phyloP scores from a whole-genome alignment of 2,113 vertebrate species.

The Nibea albiflora region DNA sequence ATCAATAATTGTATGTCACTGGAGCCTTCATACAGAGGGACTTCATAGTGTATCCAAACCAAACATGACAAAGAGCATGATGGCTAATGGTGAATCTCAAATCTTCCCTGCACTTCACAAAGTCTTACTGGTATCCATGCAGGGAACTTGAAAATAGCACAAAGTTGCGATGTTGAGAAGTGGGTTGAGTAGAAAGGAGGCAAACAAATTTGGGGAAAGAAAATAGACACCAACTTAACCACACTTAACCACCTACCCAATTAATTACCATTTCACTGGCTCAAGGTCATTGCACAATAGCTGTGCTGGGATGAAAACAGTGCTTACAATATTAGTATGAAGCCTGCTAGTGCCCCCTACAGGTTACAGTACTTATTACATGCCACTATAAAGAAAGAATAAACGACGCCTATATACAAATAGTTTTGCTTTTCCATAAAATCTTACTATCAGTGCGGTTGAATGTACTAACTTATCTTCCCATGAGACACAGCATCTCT shows the following conservation, averaged over 20 bases:
- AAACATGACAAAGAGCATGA: background rate
- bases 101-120: background rate
- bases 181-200: background rate
- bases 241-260: background rate
- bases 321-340: background rate
- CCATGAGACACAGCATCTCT: background rate
- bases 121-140: background rate
- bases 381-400: background rate
- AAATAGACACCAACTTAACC: background rate
- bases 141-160: background rate
- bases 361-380: slow-evolving; percentile 10
- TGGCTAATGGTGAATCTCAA: background rate
- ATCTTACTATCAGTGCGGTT: background rate
- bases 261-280: background rate
- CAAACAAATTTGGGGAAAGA: background rate
- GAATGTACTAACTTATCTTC: background rate
- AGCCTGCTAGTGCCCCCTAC: slow-evolving; percentile 35
- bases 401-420: background rate
- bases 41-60: too few species aligned
- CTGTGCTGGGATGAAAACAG: background rate
- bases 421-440: too few species aligned
- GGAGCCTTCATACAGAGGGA: too few species aligned
- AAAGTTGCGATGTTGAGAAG: background rate
- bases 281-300: slow-evolving; percentile 12
- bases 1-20: too few species aligned